Base-by-base conservation (phyloP, 2,113 vertebrate species). In the Verasper variegatus region DNA sequence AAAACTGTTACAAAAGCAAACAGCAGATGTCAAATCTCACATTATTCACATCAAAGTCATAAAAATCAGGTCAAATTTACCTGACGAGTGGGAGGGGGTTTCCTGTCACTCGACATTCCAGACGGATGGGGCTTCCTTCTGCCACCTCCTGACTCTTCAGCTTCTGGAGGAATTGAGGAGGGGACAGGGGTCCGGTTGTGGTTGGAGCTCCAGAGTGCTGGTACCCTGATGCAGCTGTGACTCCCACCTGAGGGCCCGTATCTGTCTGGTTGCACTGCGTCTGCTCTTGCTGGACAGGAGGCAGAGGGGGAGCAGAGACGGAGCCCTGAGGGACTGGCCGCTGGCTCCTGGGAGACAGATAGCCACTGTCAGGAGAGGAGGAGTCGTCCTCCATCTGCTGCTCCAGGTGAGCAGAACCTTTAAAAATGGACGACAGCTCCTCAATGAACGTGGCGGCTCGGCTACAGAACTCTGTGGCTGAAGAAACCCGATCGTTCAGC, bases 321-420 rank as follows among this genome's bases (percentile, higher is more conserved):
- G 84, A 88, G 88, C 83, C 89, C 73, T 86, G 88, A n/a, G 90
- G 91, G 15, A 61, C 93, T 0, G 88, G 77, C 0, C 89, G 91
- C 68, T 94, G 95, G 55, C 91, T 95, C 85, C 94, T 95, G 2
- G 97, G 97, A 57, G 98, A 98, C 55, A 97, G 88, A 80, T 99
- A 99, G 3, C 98, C 98, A 61, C 98, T 99, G 68, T 99, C 97
- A 1, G 98, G 97, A 1, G 97, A 99, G 2, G 97, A 98, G 11
- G 96, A 96, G 51, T 98, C 95, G n/a, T 95, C 96, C n/a, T 97
- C 95, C 2, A 90, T 89, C 76, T 94, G 95, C 60, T 91, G 91
- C 52, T 95, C 96, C 81, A 92, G 68, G 49, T 93, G 96, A 3
- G 92, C 85, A 7, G 96, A 93, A 66, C 96, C 94, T 88, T 95